phyloP scores from a whole-genome alignment of 2,113 vertebrate genomes.

The Menura novaehollandiae region DNA sequence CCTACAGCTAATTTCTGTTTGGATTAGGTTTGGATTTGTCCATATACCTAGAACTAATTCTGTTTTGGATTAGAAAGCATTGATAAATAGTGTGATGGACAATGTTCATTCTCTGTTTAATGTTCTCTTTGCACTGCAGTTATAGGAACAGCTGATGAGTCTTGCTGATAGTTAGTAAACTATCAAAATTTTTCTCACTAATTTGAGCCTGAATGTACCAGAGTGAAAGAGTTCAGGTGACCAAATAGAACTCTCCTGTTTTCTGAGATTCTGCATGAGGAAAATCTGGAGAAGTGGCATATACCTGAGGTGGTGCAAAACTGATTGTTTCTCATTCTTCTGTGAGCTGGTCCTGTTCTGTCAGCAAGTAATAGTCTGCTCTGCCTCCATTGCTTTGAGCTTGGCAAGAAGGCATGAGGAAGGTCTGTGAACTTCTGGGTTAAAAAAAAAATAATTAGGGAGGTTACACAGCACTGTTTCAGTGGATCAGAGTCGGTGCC shows the following conservation, averaged over 20 bases:
- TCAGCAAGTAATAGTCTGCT: background rate
- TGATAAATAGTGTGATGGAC: background rate
- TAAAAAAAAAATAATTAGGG: background rate
- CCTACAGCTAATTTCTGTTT: background rate
- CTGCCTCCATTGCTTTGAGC: background rate
- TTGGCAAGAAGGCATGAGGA: background rate
- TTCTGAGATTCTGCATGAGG: background rate
- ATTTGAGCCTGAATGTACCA: background rate
- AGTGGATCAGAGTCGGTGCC: background rate
- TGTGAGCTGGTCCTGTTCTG: background rate
- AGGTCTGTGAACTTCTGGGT: background rate
- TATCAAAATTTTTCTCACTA: background rate
- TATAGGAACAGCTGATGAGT: background rate
- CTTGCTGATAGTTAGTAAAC: background rate
- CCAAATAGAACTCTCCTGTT: background rate
- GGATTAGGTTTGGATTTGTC: background rate
- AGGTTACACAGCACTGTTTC: background rate
- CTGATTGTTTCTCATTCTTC: background rate
- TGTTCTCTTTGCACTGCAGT: background rate
- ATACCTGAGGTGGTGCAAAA: background rate
- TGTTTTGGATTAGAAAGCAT: background rate
- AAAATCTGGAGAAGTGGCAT: background rate
- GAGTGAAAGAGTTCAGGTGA: background rate
- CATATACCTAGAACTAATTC: background rate
- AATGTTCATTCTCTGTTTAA: background rate